Evolutionary conservation across 2,113 vertebrate species (phyloP), one percentile per base, ranked within the genome.

Genomic region (Aviceda subcristata): DNA sequence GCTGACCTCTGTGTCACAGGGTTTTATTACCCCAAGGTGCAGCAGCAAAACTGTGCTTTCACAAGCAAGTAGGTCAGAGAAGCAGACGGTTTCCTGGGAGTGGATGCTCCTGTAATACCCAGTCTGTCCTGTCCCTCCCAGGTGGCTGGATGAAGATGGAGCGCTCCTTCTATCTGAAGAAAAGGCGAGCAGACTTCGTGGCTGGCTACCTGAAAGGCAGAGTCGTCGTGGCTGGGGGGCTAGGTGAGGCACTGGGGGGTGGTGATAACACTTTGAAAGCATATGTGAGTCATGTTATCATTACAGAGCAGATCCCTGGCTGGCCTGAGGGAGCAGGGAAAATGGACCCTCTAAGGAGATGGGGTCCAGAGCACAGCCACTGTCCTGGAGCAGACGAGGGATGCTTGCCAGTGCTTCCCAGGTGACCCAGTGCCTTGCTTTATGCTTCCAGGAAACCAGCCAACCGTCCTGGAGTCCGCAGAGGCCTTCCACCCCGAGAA

Each of bases 131-230:
- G 34, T 41, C 77, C 71, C 45, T 83, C 45, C 46, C 94, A 99
- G 99, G 99, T 10, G 96, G 95, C 7, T 99, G 99, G 99, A 90
- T 99, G 97, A 99, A 99, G 98, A 98, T 97, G 34, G 99, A 99
- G 60, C 98, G 99, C 32, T 99, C 98, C 2, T 98, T 98, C 64
- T 98, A 98, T 80, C 98, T 99, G 98, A 99, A 99, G 98, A 99
- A 99, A 55, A 99, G 99, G 85, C 98, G 99, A 71, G 99, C 99
- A 8, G 99, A 99, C 96, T 99, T 99, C 8, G 98, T 98, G 45
- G 98, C 99, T 1, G 99, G 99, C 30, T 98, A 97, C 93, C 97
- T 99, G 97, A 98, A 98, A 12, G 99, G 99, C 71, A 96, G 99
- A 88, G 98, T 99, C 32, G 59, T 99, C 0, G 99, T 99, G 51